Conservation (phyloP, 2,113 vertebrate species). For the Diglossa brunneiventris region DNA sequence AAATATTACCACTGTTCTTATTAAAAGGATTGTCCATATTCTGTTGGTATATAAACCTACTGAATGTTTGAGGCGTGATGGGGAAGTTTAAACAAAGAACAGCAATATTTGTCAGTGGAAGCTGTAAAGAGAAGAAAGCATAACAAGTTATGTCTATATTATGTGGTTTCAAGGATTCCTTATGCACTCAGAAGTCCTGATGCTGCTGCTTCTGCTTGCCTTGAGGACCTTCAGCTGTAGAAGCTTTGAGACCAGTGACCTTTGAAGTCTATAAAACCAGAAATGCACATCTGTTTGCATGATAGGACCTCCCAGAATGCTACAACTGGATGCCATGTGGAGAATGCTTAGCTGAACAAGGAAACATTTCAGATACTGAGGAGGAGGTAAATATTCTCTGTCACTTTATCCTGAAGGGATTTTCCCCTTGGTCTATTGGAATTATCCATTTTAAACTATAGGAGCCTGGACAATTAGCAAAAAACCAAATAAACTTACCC, state of each 20-base stretch:
- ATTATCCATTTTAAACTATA: neutral
- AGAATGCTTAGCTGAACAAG: neutral
- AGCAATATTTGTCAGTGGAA: neutral
- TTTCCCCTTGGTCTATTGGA: neutral
- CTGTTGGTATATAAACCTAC: neutral
- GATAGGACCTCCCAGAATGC: neutral
- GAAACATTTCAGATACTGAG: neutral
- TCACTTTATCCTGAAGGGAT: neutral
- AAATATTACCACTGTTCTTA: neutral
- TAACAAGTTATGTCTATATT: neutral
- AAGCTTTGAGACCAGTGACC: neutral
- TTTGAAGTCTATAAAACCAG: neutral
- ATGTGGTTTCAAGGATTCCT: neutral
- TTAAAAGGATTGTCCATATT: neutral
- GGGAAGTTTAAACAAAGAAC: neutral
- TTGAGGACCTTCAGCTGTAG: neutral
- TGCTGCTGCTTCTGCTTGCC: neutral
- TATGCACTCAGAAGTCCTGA: neutral
- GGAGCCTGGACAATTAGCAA: neutral
- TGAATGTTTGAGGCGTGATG: neutral
- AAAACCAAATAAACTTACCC: neutral
- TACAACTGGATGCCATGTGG: neutral
- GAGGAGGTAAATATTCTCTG: neutral
- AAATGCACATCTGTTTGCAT: neutral
- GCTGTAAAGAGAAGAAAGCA: neutral